These are phyloP conservation scores for Phaenicophaeus curvirostris DNA, from an alignment of 2,797 vertebrate genomes.

Conservation along the genomic window DNA sequence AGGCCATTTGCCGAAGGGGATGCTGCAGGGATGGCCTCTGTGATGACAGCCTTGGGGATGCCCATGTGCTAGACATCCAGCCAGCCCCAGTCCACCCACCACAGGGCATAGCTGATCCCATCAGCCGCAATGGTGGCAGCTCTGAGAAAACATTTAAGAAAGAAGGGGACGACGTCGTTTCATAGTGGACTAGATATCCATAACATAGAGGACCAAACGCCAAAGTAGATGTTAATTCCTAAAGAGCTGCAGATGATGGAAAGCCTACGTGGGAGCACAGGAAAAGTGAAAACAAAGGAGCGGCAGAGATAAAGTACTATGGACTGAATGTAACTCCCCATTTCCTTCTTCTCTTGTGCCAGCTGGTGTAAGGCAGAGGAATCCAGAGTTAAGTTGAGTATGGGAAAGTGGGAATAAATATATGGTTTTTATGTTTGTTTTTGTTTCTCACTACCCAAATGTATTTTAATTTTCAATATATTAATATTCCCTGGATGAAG, in stretches of 20 bases:
- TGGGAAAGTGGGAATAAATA: not conserved
- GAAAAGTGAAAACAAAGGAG: not conserved
- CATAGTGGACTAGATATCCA: not conserved
- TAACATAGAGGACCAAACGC: accelerated
- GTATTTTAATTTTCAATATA: not conserved
- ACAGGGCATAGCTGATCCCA: not conserved
- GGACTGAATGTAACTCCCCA: not conserved
- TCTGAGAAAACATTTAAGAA: not conserved
- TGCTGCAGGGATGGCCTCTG: not conserved
- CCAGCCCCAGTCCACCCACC: not conserved
- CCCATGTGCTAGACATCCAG: not conserved
- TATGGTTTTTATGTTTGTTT: not conserved
- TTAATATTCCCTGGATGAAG: not conserved
- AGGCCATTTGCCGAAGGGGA: not conserved
- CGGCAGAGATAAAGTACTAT: not conserved
- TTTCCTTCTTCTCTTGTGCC: not conserved
- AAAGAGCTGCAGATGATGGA: not conserved
- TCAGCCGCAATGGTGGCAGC: not conserved
- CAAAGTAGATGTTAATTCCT: not conserved
- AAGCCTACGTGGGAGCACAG: not conserved
- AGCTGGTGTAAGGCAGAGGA: not conserved
- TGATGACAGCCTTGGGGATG: accelerated
- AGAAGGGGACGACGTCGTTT: not conserved
- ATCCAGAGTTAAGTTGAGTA: not conserved
- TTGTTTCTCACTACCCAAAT: not conserved